A percentile compares a stretch with the other conserved stretches of the same genome.
These are phyloP conservation scores for Tenodera sinensis DNA, from an alignment of 2,888 invertebrate genomes.

Conservation along the genomic window DNA sequence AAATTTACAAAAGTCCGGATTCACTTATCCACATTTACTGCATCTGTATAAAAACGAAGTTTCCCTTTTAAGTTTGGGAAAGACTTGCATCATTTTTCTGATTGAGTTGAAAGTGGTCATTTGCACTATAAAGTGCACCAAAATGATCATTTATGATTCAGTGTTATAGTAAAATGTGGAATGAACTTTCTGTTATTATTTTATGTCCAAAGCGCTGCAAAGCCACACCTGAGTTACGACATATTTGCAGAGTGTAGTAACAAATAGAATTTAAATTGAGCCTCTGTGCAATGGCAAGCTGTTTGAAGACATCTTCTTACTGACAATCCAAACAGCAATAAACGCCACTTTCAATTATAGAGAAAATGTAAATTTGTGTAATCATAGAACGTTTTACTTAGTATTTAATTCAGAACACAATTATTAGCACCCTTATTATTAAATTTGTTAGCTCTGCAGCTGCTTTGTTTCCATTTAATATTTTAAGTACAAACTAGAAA, in stretches of 20 bases:
- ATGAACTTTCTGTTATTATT: background rate
- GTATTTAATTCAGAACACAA: too few species aligned
- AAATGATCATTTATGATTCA: too few species aligned
- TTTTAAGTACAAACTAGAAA: slow-evolving; percentile 23
- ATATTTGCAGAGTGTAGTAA: background rate
- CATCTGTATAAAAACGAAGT: background rate
- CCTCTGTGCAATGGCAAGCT: too few species aligned
- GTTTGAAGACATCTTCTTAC: too few species aligned
- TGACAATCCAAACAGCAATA: too few species aligned
- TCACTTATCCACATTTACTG: background rate
- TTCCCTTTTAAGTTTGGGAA: background rate
- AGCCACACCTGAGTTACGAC: background rate
- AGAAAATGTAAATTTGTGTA: too few species aligned
- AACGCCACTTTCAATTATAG: too few species aligned
- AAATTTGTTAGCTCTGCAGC: background rate
- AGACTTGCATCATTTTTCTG: background rate
- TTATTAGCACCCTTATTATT: background rate
- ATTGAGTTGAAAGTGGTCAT: too few species aligned
- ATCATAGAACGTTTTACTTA: too few species aligned
- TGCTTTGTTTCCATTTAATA: background rate
- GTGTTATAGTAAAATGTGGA: background rate
- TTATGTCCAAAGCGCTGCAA: background rate
- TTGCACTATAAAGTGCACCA: too few species aligned
- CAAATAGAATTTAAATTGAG: too few species aligned
- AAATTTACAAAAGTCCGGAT: background rate